Conservation (phyloP, 2,888 invertebrate genomes). For the Aleiodes leptofemur region DNA sequence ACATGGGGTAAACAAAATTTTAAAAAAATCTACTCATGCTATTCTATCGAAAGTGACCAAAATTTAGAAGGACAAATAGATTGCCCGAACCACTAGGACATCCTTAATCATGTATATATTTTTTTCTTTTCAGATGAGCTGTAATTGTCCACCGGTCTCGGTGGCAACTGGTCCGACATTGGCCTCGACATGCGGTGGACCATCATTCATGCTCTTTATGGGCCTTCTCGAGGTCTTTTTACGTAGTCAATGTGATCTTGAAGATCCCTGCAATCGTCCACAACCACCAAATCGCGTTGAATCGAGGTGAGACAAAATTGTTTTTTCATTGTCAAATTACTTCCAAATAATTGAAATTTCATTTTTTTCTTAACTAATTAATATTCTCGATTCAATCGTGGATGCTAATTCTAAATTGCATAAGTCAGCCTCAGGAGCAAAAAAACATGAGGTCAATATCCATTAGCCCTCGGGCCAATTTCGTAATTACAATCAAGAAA, state of each 20-base stretch:
- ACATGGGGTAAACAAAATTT: too few relatives aligned
- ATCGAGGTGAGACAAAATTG: constrained; percentile 61
- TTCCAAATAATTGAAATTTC: too few relatives aligned
- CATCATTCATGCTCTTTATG: constrained; percentile 93
- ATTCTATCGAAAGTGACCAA: too few relatives aligned
- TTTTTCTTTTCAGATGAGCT: constrained; percentile 71
- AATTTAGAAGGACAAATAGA: too few relatives aligned
- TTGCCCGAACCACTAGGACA: too few relatives aligned
- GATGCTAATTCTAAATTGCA: constrained; percentile 19
- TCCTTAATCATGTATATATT: too few relatives aligned
- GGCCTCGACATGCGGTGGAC: constrained; percentile 89
- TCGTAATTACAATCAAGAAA: constrained; percentile 49
- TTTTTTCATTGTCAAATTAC: too few relatives aligned
- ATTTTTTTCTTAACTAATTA: neutral
- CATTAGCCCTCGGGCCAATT: constrained; percentile 49
- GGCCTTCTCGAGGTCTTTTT: constrained; percentile 90
- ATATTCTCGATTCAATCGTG: neutral
- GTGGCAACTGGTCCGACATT: constrained; percentile 88
- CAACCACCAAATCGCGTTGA: constrained; percentile 68
- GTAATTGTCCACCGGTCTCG: constrained; percentile 84
- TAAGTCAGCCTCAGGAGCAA: neutral
- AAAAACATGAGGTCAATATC: neutral
- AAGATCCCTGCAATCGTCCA: constrained; percentile 89
- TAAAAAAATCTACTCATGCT: too few relatives aligned
- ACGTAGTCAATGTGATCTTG: constrained; percentile 90